Evolutionary conservation across 1,140 invertebrate genomes (phyloP).

Genomic region (Drosophila guanche): DNA sequence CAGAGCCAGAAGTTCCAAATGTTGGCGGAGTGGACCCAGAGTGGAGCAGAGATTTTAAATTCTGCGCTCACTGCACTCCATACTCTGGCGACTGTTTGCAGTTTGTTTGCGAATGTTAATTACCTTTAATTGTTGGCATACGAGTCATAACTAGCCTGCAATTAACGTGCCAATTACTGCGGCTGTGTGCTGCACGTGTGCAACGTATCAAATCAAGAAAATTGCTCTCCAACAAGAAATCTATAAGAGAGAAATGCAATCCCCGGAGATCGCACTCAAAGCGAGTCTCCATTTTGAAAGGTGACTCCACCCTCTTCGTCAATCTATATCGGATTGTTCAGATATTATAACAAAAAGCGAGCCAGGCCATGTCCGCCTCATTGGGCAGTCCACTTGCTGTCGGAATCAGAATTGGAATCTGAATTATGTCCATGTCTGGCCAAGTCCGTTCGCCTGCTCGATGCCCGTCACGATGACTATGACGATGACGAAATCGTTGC

Average conservation of each 20-base stretch:
- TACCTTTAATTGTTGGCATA: constrained; percentile 76
- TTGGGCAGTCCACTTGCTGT: constrained; percentile 41
- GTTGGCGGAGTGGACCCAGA: constrained; percentile 22
- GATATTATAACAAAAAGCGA: constrained; percentile 37
- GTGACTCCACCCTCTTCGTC: constrained; percentile 4
- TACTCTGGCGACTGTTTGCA: constrained; percentile 28
- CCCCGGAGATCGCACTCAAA: constrained; percentile 12
- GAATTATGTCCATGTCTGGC: constrained; percentile 15
- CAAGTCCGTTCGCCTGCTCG: background rate
- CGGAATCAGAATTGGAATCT: constrained; percentile 14
- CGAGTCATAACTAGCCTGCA: constrained; percentile 71
- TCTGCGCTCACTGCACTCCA: constrained; percentile 5
- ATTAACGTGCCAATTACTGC: constrained; percentile 76
- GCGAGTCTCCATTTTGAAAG: constrained; percentile 13
- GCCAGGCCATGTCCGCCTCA: constrained; percentile 12
- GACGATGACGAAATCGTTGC: too few relatives aligned
- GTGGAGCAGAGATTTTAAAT: constrained; percentile 34
- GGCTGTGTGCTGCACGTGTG: constrained; percentile 16
- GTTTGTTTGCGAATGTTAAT: constrained; percentile 66
- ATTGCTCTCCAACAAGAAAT: constrained; percentile 59
- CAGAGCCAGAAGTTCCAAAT: constrained; percentile 41
- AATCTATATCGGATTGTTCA: constrained; percentile 7
- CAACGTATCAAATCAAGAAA: constrained; percentile 50
- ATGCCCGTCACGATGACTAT: constrained; percentile 14
- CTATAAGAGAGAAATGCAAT: constrained; percentile 42